Evolutionary conservation across 30 jellyfish, hydroid and myxozoan species (phyloP), one percentile per base, ranked within the genome.

Genomic region (Nemopilema nomurai): DNA sequence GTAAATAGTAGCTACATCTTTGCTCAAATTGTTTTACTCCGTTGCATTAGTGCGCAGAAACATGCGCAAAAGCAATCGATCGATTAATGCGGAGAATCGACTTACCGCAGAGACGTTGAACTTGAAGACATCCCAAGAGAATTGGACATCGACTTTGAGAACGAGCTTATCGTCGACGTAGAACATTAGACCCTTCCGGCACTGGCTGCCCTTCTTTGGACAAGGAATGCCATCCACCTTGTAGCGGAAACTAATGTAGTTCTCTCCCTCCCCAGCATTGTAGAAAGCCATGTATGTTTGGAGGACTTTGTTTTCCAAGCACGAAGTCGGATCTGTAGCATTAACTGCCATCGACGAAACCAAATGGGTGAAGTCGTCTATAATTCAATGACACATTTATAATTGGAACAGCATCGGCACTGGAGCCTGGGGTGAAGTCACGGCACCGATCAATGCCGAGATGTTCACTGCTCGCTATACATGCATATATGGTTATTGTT

Each of bases 211-310:
- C n/a, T 80, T 75, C 32, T 74, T 76, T 28, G 94, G 86, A 66
- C 99, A 95, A 18, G 92, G 95, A 83, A 67, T 74, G 1, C 97
- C 99, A 86, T 95, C 99, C 62, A 95, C 98, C 33, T 90, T 89
- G 80, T 95, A 95, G 0, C 86, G 78, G 64, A 95, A 95, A 21
- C 96, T 90, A 64, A 95, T 74, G 65, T 30, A 63, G 74, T 90
- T 95, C 4, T 83, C 85, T 0, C 79, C 93, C 8, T 71, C 76
- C 0, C 29, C 73, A 4, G 83, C 41, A 24, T 78, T 75, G 18
- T 27, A n/a, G 69, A 95, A 82, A 23, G 77, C 32, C 89, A 87
- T 71, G 52, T 77, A 77, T 1, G 97, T 86, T 68, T 79, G 95
- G 90, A 90, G 74, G 71, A 64, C 82, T 69, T 81, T 77, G 70